Percentiles rank a stretch among this genome's conserved stretches.
Evolutionary conservation across 1,140 invertebrate species (phyloP).

Genomic region (Uloborus diversus): DNA sequence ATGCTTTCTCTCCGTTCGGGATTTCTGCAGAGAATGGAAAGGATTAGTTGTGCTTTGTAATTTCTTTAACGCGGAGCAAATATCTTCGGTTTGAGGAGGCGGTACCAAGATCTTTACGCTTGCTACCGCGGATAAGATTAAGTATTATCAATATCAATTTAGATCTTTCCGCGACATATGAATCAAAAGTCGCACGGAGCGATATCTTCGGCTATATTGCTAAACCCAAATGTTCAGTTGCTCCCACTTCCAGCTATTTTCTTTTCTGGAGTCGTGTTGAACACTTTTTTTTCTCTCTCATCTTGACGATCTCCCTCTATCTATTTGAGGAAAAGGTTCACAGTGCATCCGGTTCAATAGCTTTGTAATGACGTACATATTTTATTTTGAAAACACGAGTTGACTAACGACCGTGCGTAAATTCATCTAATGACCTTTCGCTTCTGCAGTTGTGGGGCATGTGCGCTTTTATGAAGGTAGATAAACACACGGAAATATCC

Average conservation of each 20-base stretch:
- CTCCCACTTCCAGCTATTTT: conserved; percentile 13
- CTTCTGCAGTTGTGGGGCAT: not conserved
- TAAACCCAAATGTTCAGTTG: conserved; percentile 20
- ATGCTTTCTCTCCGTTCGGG: conserved; percentile 11
- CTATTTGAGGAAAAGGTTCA: conserved; percentile 9
- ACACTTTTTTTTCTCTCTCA: conserved; percentile 26
- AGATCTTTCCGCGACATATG: conserved; percentile 43
- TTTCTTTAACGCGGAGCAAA: conserved; percentile 37
- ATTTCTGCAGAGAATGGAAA: conserved; percentile 13
- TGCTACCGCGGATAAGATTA: conserved; percentile 35
- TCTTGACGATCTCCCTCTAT: conserved; percentile 12
- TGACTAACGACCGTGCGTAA: not conserved
- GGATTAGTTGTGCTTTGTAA: conserved; percentile 34
- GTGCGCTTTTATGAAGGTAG: not conserved
- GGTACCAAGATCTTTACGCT: conserved; percentile 32
- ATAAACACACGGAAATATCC: not conserved
- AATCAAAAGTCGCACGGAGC: conserved; percentile 33
- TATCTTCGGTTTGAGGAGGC: conserved; percentile 41
- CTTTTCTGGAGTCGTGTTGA: conserved; percentile 25
- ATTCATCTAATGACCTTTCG: conserved; percentile 5
- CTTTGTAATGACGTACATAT: conserved; percentile 30
- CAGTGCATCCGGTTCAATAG: conserved; percentile 46
- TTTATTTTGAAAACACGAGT: not conserved
- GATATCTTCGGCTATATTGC: conserved; percentile 13
- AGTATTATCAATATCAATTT: conserved; percentile 54